Evolutionary conservation across 2,113 vertebrate species (phyloP).

Genomic region (Tylochromis polylepis): DNA sequence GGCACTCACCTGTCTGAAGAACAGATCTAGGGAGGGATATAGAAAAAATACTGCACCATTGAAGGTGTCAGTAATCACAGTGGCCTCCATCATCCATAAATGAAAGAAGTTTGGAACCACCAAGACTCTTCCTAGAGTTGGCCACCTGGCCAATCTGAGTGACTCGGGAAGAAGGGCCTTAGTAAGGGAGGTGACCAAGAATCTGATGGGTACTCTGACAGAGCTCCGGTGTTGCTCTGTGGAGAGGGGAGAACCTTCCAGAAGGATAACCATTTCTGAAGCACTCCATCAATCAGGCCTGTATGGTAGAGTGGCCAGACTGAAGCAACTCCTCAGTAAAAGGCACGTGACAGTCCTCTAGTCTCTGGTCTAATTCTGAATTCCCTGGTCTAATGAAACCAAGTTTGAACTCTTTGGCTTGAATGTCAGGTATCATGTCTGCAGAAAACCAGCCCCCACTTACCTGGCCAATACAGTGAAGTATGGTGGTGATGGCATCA

Average conservation of each 20-base stretch:
- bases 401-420: background rate
- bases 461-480: no score
- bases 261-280: background rate
- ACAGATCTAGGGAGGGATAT: background rate
- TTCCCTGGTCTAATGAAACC: background rate
- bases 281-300: background rate
- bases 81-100: background rate
- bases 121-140: background rate
- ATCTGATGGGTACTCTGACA: background rate
- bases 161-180: background rate
- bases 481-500: no score
- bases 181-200: background rate
- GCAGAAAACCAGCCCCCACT: no score
- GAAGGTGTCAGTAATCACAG: background rate
- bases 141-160: rapidly evolving
- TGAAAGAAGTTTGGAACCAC: background rate
- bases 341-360: background rate
- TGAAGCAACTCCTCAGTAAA: background rate
- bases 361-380: no score
- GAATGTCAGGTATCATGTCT: no score
- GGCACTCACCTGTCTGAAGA: background rate
- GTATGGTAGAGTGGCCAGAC: background rate
- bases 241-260: background rate
- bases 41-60: background rate
- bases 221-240: background rate